Evolutionary conservation across 92 coral and sea anemone genomes (phyloP), one percentile per base, ranked within the genome.

Genomic region (Porites divaricata): DNA sequence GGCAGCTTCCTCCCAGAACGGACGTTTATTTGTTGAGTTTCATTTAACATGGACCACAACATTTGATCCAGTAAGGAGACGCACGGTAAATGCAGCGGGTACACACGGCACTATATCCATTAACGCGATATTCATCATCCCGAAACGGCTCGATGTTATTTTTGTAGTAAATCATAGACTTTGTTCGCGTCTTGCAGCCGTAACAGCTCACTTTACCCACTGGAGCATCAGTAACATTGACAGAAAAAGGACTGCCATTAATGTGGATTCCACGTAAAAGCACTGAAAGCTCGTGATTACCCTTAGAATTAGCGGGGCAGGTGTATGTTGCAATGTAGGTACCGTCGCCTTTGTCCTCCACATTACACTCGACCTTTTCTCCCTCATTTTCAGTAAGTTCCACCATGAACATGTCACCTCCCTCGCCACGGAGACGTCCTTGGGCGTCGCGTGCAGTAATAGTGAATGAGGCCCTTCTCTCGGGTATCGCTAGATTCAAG

Each of bases 91-190:
- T 68, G 73, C 52, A 68, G 15, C 35, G 13, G 8, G 73, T 49
- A 61, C 65, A 61, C 19, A 68, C 28, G 10, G 49, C 73, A 68
- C 73, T 68, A 68, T 26, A 25, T 68, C 73, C 73, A 14, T 68
- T 17, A 25, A 68, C 73, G 15, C 20, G 49, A 1, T 17, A 20
- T 6, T 10, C 16, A 68, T 35, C 73, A 15, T 13, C 13, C 28
- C 73, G 73, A 51, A 8, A 4, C 51, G 50, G 41, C n/a, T 68
- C 73, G 28, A 2, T 26, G 73, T 68, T 41, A 51, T 68, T 68
- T 26, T 12, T 26, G 16, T 68, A 26, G 52, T 68, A 68, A 1
- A 11, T 68, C 73, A 68, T 26, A 7, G n/a, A 61, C 65, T n/a
- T 21, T 15, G 8, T 61, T 61, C 65, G 65, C 6, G 8, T 4